Evolutionary conservation across 2,888 invertebrate genomes (phyloP), one percentile per base, ranked within the genome.

Genomic region (Cotesia congregata): DNA sequence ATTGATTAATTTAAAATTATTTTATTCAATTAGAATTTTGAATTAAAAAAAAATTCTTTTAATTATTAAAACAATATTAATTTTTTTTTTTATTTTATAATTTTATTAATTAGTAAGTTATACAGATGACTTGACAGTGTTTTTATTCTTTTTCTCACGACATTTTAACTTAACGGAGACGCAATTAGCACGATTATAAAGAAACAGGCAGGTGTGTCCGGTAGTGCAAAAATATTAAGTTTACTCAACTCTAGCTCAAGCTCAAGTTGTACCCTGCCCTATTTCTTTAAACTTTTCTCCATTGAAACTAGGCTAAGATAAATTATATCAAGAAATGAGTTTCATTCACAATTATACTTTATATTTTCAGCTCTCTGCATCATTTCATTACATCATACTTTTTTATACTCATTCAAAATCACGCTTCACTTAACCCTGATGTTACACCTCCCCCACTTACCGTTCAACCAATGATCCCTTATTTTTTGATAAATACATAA

Each of bases 181-280:
- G n/a, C 67, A 38, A 67, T 67, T 38, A 67, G 38, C 30, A 12
- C 67, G 12, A 67, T 67, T 38, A 67, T 67, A 67, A 67, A 67
- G 65, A 15, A 30, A 20, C 20, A 17, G 9, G 12, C 67, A 30
- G 39, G 38, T 39, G n/a, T 67, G 6, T 64, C 7, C 39, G 12
- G 20, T 39, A 67, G 30, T 67, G 15, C n/a, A n/a, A n/a, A 67
- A 30, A 67, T 12, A 9, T 20, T 39, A 9, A 67, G 67, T n/a
- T 20, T 67, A n/a, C 67, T 38, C 38, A 67, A 30, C 30, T 30
- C 30, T 30, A 30, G 30, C 30, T 30, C 30, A 30, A 30, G 30
- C 30, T 30, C 30, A 3, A 67, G 39, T 38, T 38, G 5, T n/a
- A 12, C 39, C 30, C 6, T 38, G 30, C n/a, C 67, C 39, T 38